Percentiles rank a stretch among this genome's conserved stretches.
Conservation (phyloP, 2,113 vertebrate genomes). For the Onychostoma macrolepis region DNA sequence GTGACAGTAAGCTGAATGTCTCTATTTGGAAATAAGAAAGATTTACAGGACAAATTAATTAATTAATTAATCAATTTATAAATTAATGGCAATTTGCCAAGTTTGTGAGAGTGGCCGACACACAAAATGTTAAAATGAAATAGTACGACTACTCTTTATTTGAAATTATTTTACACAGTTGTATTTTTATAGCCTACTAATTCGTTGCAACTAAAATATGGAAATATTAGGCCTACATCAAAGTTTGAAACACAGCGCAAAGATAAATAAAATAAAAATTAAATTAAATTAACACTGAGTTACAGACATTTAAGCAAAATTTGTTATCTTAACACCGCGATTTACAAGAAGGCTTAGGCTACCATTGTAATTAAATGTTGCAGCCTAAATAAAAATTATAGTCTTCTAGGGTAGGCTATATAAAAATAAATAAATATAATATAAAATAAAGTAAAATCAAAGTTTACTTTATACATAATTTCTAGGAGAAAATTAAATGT, state of each 20-base stretch:
- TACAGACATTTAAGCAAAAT: not conserved
- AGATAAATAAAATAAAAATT: not conserved
- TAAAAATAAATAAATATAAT: not conserved
- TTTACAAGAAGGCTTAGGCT: too few species aligned
- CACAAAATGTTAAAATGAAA: not conserved
- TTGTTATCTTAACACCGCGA: not conserved
- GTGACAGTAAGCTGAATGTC: not conserved
- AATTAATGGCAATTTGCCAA: not conserved
- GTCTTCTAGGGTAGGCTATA: not conserved
- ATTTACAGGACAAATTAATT: not conserved
- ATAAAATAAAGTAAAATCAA: not conserved
- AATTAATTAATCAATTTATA: not conserved
- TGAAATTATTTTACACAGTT: not conserved
- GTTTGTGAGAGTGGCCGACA: not conserved
- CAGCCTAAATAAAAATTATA: too few species aligned
- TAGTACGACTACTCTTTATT: not conserved
- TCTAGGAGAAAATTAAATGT: not conserved
- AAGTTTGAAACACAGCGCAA: not conserved
- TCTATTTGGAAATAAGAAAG: not conserved
- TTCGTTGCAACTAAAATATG: not conserved
- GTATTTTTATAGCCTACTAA: not conserved
- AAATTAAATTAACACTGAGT: not conserved
- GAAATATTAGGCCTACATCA: not conserved
- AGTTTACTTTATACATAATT: not conserved
- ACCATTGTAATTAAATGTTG: too few species aligned